A percentile compares a stretch with the other conserved stretches of the same genome.
phyloP scores from a whole-genome alignment of 1,140 invertebrate species.

The Aphaenogaster rudis region DNA sequence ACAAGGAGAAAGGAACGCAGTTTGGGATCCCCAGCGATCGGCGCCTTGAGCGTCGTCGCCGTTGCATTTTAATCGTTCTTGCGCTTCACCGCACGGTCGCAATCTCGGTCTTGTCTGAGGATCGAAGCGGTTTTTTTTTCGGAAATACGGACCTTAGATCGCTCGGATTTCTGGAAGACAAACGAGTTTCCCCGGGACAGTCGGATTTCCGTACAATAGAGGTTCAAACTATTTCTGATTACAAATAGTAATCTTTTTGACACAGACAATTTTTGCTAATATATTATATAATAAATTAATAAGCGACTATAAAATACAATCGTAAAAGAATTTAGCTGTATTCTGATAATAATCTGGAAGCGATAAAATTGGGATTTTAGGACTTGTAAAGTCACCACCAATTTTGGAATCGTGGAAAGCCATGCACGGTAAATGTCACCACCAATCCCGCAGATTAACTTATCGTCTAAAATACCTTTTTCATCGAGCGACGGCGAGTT shows the following conservation, averaged over 20 bases:
- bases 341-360: not conserved
- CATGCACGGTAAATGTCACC: constrained; percentile 1
- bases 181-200: not conserved
- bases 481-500: constrained; percentile 26
- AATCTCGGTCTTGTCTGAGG: constrained; percentile 13
- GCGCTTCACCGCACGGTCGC: constrained; percentile 33
- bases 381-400: not conserved
- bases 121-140: constrained; percentile 6
- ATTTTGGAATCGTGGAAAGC: not conserved
- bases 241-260: not conserved
- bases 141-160: not conserved
- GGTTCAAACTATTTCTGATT: not conserved
- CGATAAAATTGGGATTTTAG: not conserved
- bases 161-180: constrained; percentile 22
- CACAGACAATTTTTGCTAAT: not conserved
- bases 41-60: constrained; percentile 18
- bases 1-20: constrained; percentile 42
- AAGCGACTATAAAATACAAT: too few species aligned
- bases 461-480: constrained; percentile 26
- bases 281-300: not conserved
- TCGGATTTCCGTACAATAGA: not conserved
- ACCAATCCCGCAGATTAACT: constrained; percentile 44
- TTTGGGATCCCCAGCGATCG: constrained; percentile 10
- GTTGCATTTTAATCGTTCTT: constrained; percentile 59
- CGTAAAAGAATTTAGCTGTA: not conserved